Percentiles rank a stretch among this genome's conserved stretches.
These are phyloP conservation scores for Ammodytes marinus DNA, from an alignment of 2,113 vertebrate genomes.

Conservation along the genomic window DNA sequence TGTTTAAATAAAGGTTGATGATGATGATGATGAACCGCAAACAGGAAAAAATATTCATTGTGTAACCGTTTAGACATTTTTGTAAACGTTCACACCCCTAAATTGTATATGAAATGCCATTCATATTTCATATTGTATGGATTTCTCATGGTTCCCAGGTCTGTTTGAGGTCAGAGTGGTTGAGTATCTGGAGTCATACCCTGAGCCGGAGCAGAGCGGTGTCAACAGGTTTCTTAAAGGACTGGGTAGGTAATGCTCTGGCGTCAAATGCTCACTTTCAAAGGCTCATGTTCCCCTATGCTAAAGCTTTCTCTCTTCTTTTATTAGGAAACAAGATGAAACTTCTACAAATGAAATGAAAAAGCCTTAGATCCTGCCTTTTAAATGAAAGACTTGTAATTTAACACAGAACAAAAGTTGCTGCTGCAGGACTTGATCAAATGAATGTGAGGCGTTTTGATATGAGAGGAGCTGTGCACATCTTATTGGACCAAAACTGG, in stretches of 20 bases:
- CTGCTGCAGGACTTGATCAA: constrained; percentile 49
- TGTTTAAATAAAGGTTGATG: too few species aligned
- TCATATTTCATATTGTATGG: too few species aligned
- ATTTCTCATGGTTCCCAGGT: constrained; percentile 76
- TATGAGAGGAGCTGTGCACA: constrained; percentile 33
- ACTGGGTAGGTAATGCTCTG: constrained; percentile 86
- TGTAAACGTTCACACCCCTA: too few species aligned
- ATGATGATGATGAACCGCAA: too few species aligned
- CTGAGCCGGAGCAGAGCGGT: constrained; percentile 90
- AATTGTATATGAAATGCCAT: too few species aligned
- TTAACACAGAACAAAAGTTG: constrained; percentile 11
- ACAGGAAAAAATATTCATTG: too few species aligned
- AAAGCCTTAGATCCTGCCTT: not conserved
- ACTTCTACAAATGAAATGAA: constrained; percentile 85
- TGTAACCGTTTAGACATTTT: too few species aligned
- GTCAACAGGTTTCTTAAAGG: constrained; percentile 95
- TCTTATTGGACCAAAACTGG: constrained; percentile 60
- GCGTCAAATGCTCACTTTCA: not conserved
- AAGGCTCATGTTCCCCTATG: not conserved
- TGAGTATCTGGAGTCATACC: constrained; percentile 90
- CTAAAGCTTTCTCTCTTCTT: constrained; percentile 17
- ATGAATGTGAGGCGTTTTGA: constrained; percentile 10
- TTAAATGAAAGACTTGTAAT: constrained; percentile 32
- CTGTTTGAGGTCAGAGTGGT: constrained; percentile 94
- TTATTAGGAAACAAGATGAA: constrained; percentile 85